Evolutionary conservation across 1,140 invertebrate species (phyloP), one percentile per base, ranked within the genome.

Genomic region (Drosophila sp.): DNA sequence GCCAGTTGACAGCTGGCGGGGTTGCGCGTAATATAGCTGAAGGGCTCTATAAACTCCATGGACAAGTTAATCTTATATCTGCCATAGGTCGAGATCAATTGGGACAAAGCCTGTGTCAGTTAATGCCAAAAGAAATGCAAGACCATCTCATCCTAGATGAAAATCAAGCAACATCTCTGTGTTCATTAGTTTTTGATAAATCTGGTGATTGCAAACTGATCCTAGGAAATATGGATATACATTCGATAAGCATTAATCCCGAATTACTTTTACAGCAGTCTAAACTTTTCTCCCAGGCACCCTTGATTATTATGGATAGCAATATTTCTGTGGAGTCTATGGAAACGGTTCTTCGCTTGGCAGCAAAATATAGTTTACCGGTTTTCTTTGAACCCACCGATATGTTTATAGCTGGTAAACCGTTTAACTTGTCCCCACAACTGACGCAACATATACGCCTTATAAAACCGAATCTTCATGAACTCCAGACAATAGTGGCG

Each of bases 21-120:
- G 98, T 99, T 0, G 98, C 95, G 0, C 93, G 98, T 35, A 99
- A 99, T 87, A 93, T 99, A n/a, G 96, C 97, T 0, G 97, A 98
- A 75, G 96, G 96, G 54, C 92, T 99, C 6, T 93, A 93, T 60
- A 95, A 96, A 76, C 93, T 99, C 4, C 95, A 95, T 23, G 93
- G 93, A 4, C 89, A 93, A 1, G 94, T 95, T 0, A 93, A 95
- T 55, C 94, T 99, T 38, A 93, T 99, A 60, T 97, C 97, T 0
- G 95, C 95, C 1, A 92, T 99, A 47, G 98, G 97, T 0, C 93
- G 95, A 54, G 97, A 98, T 92, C 85, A 93, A 66, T 65, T 90
- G 63, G 94, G 94, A 5, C 65, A 92, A 33, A 93, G 93, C 80
- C 77, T 95, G 5, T 79, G 80, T 3, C 85, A 93, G 27, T 83